Conservation (phyloP, 2,888 invertebrate genomes). For the Diabrotica balteata region DNA sequence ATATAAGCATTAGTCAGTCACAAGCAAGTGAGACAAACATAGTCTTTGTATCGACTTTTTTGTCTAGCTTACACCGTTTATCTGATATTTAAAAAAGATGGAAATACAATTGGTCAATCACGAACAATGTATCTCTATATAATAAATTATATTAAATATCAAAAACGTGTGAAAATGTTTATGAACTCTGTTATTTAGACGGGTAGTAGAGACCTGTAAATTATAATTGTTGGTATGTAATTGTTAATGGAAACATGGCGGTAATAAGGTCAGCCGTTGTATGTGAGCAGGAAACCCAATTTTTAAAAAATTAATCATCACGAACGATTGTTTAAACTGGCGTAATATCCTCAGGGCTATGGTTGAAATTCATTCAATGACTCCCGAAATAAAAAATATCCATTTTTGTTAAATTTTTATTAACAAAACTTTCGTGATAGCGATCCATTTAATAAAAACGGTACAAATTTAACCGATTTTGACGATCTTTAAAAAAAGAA, state of each 20-base stretch:
- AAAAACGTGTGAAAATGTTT: slow-evolving; percentile 19
- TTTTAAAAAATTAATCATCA: slow-evolving; percentile 7
- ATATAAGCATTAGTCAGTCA: too few relatives aligned
- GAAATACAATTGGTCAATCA: slow-evolving; percentile 1
- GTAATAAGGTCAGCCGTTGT: slow-evolving; percentile 2
- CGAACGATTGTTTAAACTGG: not conserved
- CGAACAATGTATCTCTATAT: slow-evolving; percentile 1
- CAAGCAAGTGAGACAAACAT: too few relatives aligned
- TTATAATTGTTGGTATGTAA: slow-evolving; percentile 4
- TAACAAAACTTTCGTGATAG: too few relatives aligned
- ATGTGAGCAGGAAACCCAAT: slow-evolving; percentile 1
- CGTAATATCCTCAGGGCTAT: too few relatives aligned
- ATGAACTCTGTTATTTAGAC: slow-evolving; percentile 2
- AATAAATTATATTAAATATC: slow-evolving; percentile 13
- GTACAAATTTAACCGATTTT: too few relatives aligned
- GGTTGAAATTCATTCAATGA: too few relatives aligned
- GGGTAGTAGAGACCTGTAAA: not conserved
- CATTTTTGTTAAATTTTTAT: too few relatives aligned
- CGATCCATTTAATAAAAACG: too few relatives aligned
- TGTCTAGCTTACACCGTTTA: not conserved
- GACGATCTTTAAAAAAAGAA: too few relatives aligned
- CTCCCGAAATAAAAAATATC: too few relatives aligned
- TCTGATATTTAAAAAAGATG: not conserved
- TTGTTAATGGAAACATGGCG: not conserved
- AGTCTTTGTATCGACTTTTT: too few relatives aligned